These are phyloP conservation scores for Drosophila rellima DNA, from an alignment of 2,888 invertebrate genomes.

Conservation along the genomic window DNA sequence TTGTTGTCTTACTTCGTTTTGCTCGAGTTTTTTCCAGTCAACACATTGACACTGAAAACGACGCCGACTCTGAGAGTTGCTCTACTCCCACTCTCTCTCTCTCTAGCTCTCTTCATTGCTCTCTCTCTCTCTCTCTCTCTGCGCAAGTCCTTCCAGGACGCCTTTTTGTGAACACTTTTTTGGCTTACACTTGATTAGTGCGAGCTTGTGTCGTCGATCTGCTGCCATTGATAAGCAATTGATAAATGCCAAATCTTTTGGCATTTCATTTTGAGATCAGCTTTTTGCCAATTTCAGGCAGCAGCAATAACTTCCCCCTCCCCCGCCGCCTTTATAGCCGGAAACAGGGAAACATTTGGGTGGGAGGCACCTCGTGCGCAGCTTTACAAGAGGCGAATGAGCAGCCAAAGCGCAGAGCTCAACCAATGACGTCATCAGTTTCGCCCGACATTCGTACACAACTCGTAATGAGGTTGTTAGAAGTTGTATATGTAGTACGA, in stretches of 20 bases:
- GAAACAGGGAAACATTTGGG: conserved; percentile 7
- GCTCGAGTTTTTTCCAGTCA: conserved; percentile 57
- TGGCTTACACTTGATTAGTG: conserved; percentile 18
- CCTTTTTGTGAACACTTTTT: conserved; percentile 22
- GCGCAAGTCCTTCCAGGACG: conserved; percentile 59
- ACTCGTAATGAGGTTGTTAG: conserved; percentile 77
- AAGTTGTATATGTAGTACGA: conserved; percentile 77
- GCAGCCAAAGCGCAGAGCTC: conserved; percentile 60
- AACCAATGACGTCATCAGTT: conserved; percentile 80
- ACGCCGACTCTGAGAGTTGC: conserved; percentile 31
- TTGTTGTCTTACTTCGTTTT: conserved; percentile 40
- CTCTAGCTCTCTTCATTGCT: conserved; percentile 1
- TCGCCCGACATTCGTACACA: conserved; percentile 9
- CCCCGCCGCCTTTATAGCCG: background rate
- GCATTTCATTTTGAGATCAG: conserved; percentile 31
- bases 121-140: conserved; percentile 24
- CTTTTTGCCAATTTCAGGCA: conserved; percentile 15
- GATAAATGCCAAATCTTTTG: conserved; percentile 38
- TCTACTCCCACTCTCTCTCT: conserved; percentile 8
- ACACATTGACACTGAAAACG: conserved; percentile 58
- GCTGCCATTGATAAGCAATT: conserved; percentile 37
- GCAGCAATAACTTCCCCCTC: background rate
- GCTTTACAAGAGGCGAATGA: conserved; percentile 62
- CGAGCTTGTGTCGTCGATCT: conserved; percentile 33
- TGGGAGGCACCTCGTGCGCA: conserved; percentile 45